These are phyloP conservation scores for Euproctis similis DNA, from an alignment of 2,888 invertebrate species.

Conservation along the genomic window DNA sequence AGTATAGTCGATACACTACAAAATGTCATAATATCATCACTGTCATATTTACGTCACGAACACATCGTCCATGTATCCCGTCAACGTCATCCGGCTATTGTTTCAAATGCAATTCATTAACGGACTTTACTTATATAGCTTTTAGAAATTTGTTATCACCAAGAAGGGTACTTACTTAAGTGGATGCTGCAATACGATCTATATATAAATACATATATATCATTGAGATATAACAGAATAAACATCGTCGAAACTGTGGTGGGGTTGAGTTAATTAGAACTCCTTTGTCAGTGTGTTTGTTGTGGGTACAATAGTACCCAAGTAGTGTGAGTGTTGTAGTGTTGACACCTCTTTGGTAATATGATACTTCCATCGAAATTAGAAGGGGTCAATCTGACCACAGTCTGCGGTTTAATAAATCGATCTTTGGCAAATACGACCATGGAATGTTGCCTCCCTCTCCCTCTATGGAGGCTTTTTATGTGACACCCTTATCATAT, in stretches of 20 bases:
- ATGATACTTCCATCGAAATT: conserved; percentile 53
- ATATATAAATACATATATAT: conserved; percentile 12
- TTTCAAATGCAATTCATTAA: conserved; percentile 32
- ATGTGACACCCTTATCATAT: conserved; percentile 18
- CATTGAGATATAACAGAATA: conserved; percentile 33
- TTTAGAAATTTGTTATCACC: conserved; percentile 20
- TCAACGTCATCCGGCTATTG: conserved; percentile 54
- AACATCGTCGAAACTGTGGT: conserved; percentile 30
- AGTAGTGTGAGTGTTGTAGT: no score
- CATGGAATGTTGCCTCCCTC: conserved; percentile 11
- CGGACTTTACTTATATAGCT: conserved; percentile 22
- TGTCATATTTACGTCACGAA: conserved; percentile 48
- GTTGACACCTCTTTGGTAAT: conserved; percentile 60
- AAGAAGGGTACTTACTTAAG: conserved; percentile 22
- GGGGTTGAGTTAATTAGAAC: conserved; percentile 48
- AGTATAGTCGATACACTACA: conserved; percentile 12
- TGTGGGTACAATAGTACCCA: conserved; percentile 42
- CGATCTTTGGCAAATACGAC: conserved; percentile 21
- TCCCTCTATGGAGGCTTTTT: conserved; percentile 19
- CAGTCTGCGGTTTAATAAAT: conserved; percentile 42
- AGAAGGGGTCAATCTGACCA: conserved; percentile 52
- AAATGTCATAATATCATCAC: conserved; percentile 50
- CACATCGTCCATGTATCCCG: conserved; percentile 61
- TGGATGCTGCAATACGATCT: conserved; percentile 19
- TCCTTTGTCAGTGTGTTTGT: conserved; percentile 48